A percentile compares a stretch with the other conserved stretches of the same genome.
Evolutionary conservation across 2,797 vertebrate genomes (phyloP).

Genomic region (Tadarida brasiliensis): DNA sequence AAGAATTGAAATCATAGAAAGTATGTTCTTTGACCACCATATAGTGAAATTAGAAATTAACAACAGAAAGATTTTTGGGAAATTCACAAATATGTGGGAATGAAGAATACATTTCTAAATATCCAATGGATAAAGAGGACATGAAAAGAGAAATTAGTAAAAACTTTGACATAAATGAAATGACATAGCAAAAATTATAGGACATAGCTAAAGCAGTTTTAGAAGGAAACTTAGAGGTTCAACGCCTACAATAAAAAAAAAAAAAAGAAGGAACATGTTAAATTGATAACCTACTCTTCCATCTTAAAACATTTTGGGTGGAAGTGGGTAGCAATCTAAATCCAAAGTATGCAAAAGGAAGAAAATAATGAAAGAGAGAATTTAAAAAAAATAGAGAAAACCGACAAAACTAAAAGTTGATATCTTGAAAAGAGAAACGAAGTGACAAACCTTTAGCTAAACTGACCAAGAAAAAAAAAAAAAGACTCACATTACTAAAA

Average conservation of each 20-base stretch:
- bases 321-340: neutral
- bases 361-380: neutral
- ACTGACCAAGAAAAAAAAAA: neutral
- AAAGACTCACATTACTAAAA: neutral
- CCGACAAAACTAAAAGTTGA: neutral
- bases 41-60: slow-evolving; percentile 16
- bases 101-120: neutral
- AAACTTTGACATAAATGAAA: slow-evolving; percentile 13
- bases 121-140: neutral
- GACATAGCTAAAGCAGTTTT: neutral
- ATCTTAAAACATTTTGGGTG: neutral
- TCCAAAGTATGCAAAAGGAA: neutral
- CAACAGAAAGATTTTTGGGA: neutral
- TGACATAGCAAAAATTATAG: neutral
- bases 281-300: neutral
- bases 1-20: neutral
- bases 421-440: neutral
- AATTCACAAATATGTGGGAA: slow-evolving; percentile 36
- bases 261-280: neutral
- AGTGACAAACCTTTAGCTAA: neutral
- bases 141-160: slow-evolving; percentile 11
- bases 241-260: neutral
- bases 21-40: neutral
- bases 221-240: neutral
- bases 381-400: neutral